Evolutionary conservation across 2,888 invertebrate species (phyloP).

Genomic region (Gisinianus flammeolus): DNA sequence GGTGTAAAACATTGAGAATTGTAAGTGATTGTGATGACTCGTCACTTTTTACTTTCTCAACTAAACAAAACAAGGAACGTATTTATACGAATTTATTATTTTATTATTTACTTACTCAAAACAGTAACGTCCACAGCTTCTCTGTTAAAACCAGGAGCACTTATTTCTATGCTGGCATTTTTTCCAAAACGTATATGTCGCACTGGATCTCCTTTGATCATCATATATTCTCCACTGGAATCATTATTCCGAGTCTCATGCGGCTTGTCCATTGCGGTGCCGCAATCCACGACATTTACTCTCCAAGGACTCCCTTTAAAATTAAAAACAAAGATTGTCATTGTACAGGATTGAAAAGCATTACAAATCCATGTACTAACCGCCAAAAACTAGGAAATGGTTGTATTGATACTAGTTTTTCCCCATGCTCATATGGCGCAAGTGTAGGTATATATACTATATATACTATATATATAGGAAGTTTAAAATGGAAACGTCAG

Average conservation of each 20-base stretch:
- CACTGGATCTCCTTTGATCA: slow-evolving; percentile 75
- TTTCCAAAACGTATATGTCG: slow-evolving; percentile 88
- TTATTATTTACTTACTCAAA: slow-evolving; percentile 63
- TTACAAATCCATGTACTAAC: neutral
- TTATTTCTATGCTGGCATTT: slow-evolving; percentile 87
- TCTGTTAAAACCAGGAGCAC: slow-evolving; percentile 69
- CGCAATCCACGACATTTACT: slow-evolving; percentile 82
- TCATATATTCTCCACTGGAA: slow-evolving; percentile 42
- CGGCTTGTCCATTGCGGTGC: slow-evolving; percentile 63
- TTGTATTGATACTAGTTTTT: too few relatives aligned
- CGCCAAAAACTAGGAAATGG: too few relatives aligned
- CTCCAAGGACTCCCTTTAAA: slow-evolving; percentile 90
- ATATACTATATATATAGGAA: too few relatives aligned
- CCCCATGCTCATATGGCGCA: too few relatives aligned
- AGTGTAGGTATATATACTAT: too few relatives aligned
- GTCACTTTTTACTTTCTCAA: too few relatives aligned
- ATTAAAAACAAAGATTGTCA: neutral
- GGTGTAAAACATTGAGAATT: too few relatives aligned
- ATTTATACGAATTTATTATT: neutral
- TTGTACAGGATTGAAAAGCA: too few relatives aligned
- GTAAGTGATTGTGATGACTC: too few relatives aligned
- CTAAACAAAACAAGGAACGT: too few relatives aligned
- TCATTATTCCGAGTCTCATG: slow-evolving; percentile 46
- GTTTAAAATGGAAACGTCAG: too few relatives aligned
- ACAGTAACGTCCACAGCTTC: slow-evolving; percentile 68